Evolutionary conservation across 1,140 invertebrate genomes (phyloP).

Genomic region (Probaryconus sp.): DNA sequence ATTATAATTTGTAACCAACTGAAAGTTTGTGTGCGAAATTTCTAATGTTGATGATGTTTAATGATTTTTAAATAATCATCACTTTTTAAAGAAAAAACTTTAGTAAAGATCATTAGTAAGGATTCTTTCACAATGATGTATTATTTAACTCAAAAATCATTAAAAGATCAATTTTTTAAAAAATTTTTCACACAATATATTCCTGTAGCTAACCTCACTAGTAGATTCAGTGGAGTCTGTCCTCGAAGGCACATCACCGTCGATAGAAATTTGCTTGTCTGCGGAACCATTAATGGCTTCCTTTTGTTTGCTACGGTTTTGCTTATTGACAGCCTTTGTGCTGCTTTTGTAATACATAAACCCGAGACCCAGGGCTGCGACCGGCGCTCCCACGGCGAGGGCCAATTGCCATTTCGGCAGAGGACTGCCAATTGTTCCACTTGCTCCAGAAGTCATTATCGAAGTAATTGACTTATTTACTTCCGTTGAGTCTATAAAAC

Average conservation of each 20-base stretch:
- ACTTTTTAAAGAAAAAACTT: too few species aligned
- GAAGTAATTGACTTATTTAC: conserved; percentile 11
- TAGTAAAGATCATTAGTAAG: too few species aligned
- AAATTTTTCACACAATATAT: too few species aligned
- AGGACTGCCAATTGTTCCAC: conserved; percentile 63
- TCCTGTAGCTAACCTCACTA: conserved; percentile 73
- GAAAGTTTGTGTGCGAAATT: too few species aligned
- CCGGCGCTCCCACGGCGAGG: conserved; percentile 87
- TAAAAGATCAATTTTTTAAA: too few species aligned
- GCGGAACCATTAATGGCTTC: conserved; percentile 63
- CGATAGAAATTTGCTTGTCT: conserved; percentile 77
- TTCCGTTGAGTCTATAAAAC: too few species aligned
- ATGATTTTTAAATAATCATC: too few species aligned
- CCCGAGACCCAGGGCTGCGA: conserved; percentile 86
- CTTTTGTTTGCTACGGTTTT: conserved; percentile 62
- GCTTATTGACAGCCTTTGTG: conserved; percentile 61
- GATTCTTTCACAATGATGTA: too few species aligned
- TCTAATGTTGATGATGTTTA: too few species aligned
- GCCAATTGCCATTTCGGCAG: conserved; percentile 86
- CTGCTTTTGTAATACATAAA: conserved; percentile 87
- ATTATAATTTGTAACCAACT: too few species aligned
- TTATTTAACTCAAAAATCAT: too few species aligned
- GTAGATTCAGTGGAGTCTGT: conserved; percentile 63
- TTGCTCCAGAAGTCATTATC: conserved; percentile 67
- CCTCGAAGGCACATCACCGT: conserved; percentile 67